phyloP scores from a whole-genome alignment of 2,888 invertebrate species.

The Muschampia plurimacula region DNA sequence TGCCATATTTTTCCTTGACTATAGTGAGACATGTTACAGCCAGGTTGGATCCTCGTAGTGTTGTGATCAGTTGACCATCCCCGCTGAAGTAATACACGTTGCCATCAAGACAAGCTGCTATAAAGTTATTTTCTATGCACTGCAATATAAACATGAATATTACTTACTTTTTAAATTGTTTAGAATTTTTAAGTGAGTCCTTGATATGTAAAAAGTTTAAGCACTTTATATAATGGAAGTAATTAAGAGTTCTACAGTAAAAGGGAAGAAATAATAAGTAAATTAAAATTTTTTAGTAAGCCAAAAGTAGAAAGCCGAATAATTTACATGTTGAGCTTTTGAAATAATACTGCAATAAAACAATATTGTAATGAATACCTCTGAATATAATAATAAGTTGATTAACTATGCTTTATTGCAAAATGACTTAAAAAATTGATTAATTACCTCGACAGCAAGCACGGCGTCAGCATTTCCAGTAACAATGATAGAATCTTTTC shows the following conservation, averaged over 20 bases:
- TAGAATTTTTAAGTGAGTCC: no score
- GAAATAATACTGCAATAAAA: neutral
- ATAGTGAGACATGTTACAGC: conserved; percentile 87
- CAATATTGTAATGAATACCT: neutral
- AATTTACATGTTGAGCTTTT: no score
- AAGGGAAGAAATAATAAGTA: no score
- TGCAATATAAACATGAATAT: conserved; percentile 75
- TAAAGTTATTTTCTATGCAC: conserved; percentile 85
- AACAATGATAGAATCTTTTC: conserved; percentile 67
- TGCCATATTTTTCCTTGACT: conserved; percentile 75
- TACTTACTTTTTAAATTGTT: no score
- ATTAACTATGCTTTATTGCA: neutral
- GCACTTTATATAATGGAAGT: no score
- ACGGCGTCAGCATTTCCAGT: conserved; percentile 76
- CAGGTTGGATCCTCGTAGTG: conserved; percentile 85
- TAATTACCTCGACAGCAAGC: conserved; percentile 74
- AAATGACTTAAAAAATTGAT: neutral
- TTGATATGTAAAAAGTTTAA: no score
- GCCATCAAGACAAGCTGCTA: conserved; percentile 88
- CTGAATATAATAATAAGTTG: no score
- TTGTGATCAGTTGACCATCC: conserved; percentile 82
- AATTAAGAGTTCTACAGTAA: no score
- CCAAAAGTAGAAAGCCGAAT: no score
- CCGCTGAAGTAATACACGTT: conserved; percentile 86
- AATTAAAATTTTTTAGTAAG: no score